phyloP scores from a whole-genome alignment of 2,113 vertebrate species.

The Chamaea fasciata region DNA sequence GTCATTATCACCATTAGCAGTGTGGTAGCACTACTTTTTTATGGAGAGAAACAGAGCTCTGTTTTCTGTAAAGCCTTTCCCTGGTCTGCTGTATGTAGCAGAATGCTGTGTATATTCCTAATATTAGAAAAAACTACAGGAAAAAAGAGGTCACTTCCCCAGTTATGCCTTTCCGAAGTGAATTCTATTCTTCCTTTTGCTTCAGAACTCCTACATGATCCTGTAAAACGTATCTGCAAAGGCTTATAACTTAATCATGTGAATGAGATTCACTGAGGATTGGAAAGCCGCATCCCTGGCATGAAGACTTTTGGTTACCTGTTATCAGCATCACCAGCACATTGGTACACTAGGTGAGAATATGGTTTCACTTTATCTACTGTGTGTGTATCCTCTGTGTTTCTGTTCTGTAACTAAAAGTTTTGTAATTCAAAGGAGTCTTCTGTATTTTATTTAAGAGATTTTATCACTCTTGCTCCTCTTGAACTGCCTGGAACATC shows the following conservation, averaged over 20 bases:
- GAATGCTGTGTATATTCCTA: not conserved
- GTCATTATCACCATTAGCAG: not conserved
- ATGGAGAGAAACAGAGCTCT: not conserved
- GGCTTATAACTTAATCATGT: not conserved
- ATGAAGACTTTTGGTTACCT: not conserved
- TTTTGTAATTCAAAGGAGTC: not conserved
- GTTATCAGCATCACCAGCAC: not conserved
- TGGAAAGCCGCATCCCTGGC: not conserved
- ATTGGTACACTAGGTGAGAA: not conserved
- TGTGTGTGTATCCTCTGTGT: not conserved
- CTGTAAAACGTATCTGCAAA: not conserved
- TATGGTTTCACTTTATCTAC: not conserved
- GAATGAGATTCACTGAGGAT: not conserved
- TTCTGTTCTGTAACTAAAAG: not conserved
- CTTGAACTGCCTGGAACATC: not conserved
- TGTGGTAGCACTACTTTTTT: not conserved
- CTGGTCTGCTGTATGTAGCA: not conserved
- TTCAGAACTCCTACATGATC: not conserved
- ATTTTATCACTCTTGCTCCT: not conserved
- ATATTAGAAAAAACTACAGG: not conserved
- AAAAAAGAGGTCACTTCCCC: not conserved
- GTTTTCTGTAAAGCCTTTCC: not conserved
- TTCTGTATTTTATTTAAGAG: not conserved
- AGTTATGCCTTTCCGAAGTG: not conserved
- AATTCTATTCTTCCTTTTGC: not conserved